Evolutionary conservation across 2,888 invertebrate genomes (phyloP), one percentile per base, ranked within the genome.

Genomic region (Drosophila differens): DNA sequence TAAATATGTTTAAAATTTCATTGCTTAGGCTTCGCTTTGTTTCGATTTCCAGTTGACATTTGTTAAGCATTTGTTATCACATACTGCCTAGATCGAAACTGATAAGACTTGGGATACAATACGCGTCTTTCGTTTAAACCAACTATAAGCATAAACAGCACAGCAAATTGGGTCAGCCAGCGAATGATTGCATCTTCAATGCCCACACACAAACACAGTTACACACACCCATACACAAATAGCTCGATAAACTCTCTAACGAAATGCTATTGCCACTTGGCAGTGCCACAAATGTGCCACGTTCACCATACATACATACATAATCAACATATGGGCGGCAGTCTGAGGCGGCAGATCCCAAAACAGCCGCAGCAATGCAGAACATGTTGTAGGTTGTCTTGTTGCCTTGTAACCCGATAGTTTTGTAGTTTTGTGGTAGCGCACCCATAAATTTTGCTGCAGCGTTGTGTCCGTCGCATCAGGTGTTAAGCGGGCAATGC

Each of bases 361-460:
- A 71, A 57, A 44, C 58, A 44, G 51, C 52, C 63, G 33, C 44
- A 51, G 47, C 62, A 47, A 58, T 69, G 63, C 66, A 81, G 76
- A 87, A 89, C 90, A 86, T 86, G 90, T 91, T 86, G 86, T 86
- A 87, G 85, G 82, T 77, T 86, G 91, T 91, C 90, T 86, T 84
- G 85, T 87, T 90, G 83, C 85, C 90, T 79, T 91, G 88, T 91
- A 90, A 90, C 88, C 70, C 74, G 90, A 91, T 87, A 91, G 91
- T 87, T 86, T 87, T 89, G 91, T 90, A 89, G 84, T 85, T 91
- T 91, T 91, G 90, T 88, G 86, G 91, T 91, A 88, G 91, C 87
- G 90, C 89, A 88, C 88, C 91, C 91, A 88, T 88, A 91, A 88
- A 88, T 88, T 91, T 66, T 39, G 57, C 55, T 73, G 35, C 86